phyloP scores from a whole-genome alignment of 2,888 invertebrate species.

The Agelastica alni region DNA sequence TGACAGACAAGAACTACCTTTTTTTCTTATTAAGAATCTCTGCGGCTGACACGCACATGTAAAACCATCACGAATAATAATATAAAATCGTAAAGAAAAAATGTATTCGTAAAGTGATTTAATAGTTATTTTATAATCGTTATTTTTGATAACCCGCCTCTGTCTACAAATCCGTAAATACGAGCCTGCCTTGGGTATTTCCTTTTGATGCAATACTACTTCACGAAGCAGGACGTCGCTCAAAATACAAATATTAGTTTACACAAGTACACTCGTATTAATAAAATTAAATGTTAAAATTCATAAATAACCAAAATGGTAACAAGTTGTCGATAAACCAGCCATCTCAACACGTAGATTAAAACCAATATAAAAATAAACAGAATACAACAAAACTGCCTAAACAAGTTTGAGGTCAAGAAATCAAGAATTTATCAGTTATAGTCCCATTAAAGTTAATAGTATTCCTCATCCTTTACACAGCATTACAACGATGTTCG shows the following conservation, averaged over 20 bases:
- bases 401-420: constrained; percentile 20
- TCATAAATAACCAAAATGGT: background rate
- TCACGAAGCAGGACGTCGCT: constrained; percentile 6
- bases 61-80: no score
- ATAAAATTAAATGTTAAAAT: background rate
- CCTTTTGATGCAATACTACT: constrained; percentile 19
- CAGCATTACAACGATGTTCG: background rate
- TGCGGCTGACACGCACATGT: no score
- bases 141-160: no score
- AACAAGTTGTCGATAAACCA: background rate
- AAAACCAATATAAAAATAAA: background rate
- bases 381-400: background rate
- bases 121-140: no score
- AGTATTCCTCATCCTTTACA: constrained; percentile 2
- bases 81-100: no score
- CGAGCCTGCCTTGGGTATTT: constrained; percentile 14
- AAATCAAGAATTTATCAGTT: constrained; percentile 14
- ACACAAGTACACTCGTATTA: background rate
- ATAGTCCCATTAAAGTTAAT: background rate
- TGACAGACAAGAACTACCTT: no score
- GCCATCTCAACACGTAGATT: background rate
- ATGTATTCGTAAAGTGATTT: no score
- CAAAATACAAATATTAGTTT: constrained; percentile 5
- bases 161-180: no score
- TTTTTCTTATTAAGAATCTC: no score